Conservation (phyloP, 2,797 vertebrate genomes). For the Macrochelys suwanniensis region DNA sequence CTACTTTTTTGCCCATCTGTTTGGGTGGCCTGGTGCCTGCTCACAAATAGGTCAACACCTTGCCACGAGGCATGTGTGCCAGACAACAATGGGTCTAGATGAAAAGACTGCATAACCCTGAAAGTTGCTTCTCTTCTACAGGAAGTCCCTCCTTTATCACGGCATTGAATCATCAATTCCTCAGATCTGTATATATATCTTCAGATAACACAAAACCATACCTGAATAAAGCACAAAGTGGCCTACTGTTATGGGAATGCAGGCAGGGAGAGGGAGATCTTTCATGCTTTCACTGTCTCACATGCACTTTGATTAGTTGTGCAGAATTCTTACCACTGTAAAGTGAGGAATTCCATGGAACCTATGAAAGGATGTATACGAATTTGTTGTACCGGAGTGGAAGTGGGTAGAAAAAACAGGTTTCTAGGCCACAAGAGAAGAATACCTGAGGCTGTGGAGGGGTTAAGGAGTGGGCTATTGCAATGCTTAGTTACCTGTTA, state of each 20-base stretch:
- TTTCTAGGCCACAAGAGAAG: not conserved
- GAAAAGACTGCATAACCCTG: conserved; percentile 49
- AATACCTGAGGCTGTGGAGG: not conserved
- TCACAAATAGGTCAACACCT: conserved; percentile 79
- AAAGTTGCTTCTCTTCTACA: conserved; percentile 40
- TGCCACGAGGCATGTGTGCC: conserved; percentile 58
- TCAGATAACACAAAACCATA: not conserved
- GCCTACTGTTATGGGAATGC: not conserved
- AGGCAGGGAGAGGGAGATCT: rapidly evolving
- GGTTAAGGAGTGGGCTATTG: rapidly evolving
- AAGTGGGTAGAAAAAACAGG: not conserved
- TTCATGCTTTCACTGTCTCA: not conserved
- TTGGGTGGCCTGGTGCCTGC: conserved; percentile 77
- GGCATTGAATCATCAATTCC: not conserved
- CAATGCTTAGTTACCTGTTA: not conserved
- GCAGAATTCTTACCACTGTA: not conserved
- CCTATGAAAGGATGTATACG: not conserved
- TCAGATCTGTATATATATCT: not conserved
- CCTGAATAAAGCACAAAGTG: not conserved
- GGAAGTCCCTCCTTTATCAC: conserved; percentile 18
- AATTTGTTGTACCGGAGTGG: not conserved
- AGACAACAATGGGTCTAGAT: conserved; percentile 65
- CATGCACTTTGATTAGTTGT: not conserved
- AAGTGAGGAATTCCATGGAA: not conserved
- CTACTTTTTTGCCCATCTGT: conserved; percentile 77